Percentiles rank a stretch among this genome's conserved stretches.
phyloP scores from a whole-genome alignment of 53 echinoderm and acorn worm species.

The Apostichopus leukothele region DNA sequence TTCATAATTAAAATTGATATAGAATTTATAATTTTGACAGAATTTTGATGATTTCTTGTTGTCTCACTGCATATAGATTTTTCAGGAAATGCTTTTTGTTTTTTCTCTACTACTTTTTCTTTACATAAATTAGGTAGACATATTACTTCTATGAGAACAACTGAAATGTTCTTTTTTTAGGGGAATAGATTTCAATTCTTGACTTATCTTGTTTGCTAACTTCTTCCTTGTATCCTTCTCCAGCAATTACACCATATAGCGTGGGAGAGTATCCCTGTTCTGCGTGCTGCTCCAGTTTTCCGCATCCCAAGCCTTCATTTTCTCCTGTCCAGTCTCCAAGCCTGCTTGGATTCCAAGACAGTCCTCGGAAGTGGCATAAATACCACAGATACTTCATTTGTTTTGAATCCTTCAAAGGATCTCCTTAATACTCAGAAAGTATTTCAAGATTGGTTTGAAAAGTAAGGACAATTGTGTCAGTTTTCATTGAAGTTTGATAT shows the following conservation, averaged over 20 bases:
- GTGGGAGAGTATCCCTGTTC: constrained; percentile 87
- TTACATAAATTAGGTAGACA: too few relatives aligned
- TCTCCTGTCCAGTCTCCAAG: constrained; percentile 69
- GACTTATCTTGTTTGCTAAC: background rate
- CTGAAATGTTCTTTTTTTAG: too few relatives aligned
- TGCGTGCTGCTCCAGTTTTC: constrained; percentile 35
- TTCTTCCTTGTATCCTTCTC: background rate
- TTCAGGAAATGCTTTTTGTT: too few relatives aligned
- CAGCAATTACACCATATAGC: constrained; percentile 80
- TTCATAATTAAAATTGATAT: too few relatives aligned
- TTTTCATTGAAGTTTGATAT: background rate
- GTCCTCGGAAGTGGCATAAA: constrained; percentile 58
- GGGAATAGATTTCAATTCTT: too few relatives aligned
- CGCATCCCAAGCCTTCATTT: constrained; percentile 69
- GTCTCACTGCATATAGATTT: too few relatives aligned
- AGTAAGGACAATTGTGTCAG: constrained; percentile 56
- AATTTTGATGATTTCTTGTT: too few relatives aligned
- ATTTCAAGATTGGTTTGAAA: constrained; percentile 94
- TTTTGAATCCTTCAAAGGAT: constrained; percentile 93
- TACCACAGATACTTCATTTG: constrained; percentile 70
- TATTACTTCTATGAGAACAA: too few relatives aligned
- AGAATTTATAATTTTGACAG: too few relatives aligned
- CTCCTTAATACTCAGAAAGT: constrained; percentile 91
- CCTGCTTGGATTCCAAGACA: constrained; percentile 23
- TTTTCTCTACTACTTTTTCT: too few relatives aligned